Base-by-base conservation (phyloP, 1,140 invertebrate species). In the Dryas iulia region DNA sequence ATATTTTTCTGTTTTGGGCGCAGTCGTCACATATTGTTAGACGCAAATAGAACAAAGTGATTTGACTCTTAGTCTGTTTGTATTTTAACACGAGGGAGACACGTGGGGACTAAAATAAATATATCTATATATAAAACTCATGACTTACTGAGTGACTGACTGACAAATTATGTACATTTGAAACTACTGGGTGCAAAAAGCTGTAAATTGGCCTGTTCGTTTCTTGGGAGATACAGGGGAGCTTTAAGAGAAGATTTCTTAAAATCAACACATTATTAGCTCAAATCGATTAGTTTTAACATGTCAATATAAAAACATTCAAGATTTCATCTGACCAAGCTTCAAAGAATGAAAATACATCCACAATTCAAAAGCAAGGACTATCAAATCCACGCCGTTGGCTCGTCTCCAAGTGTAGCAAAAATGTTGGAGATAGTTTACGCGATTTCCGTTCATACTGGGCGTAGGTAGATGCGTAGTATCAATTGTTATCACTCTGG, bases 401-500 rank as follows among this genome's bases (percentile, higher is more conserved):
- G 84, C 86, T 24, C 47, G 6, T 10, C n/a, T 81, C 87, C 87
- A 90, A 81, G 67, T 76, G 74, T 73, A 76, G 78, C 76, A 75
- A 76, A 80, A 79, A 78, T 73, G 60, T 74, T 69, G 54, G 54
- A 74, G 71, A 75, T 75, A 65, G 70, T 66, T 71, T 72, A 65
- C 67, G 70, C 67, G 66, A 72, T 72, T 72, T 73, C 67, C 72
- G 68, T 70, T 68, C 59, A 69, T 66, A 63, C 52, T 61, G 65
- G 67, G 65, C 73, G 75, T 74, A 73, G 72, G 71, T 72, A 73
- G 72, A 70, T 72, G 76, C 72, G 77, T 81, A 82, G 74, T 82
- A 80, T 84, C 76, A 83, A 79, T 86, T 76, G 79, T 89, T 90
- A 88, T 89, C 86, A 89, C 81, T 88, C 77, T 82, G 86, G 84